phyloP scores from a whole-genome alignment of 2,888 invertebrate genomes.

The Dicroscelio sp. region DNA sequence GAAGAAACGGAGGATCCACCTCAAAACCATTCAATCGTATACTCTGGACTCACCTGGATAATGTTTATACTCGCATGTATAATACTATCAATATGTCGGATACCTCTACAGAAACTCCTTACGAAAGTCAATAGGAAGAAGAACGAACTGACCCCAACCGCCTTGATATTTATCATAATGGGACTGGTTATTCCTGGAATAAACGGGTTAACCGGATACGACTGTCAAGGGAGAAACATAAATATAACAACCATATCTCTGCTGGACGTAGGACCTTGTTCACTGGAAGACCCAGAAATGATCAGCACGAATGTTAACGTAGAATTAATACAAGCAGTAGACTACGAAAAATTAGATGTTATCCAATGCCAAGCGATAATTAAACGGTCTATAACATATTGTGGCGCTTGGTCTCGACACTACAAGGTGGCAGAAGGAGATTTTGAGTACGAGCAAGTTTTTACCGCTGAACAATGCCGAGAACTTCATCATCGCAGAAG shows the following conservation, averaged over 20 bases:
- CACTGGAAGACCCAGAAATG: not conserved
- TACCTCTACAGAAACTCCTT: too few relatives aligned
- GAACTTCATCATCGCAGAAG: not conserved
- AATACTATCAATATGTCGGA: too few relatives aligned
- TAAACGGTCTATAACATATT: not conserved
- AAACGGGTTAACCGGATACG: too few relatives aligned
- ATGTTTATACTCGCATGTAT: too few relatives aligned
- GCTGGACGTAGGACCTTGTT: not conserved
- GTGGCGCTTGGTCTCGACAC: not conserved
- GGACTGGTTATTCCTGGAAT: too few relatives aligned
- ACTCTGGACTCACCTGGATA: too few relatives aligned
- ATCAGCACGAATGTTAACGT: not conserved
- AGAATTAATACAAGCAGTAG: slow-evolving; percentile 1
- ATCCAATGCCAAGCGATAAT: slow-evolving; percentile 12
- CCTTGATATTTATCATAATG: too few relatives aligned
- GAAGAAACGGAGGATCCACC: too few relatives aligned
- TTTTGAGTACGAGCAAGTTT: not conserved
- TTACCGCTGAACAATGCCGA: not conserved
- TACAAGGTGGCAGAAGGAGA: not conserved
- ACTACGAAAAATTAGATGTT: not conserved
- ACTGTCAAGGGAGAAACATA: not conserved
- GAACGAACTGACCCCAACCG: too few relatives aligned
- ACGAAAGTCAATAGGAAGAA: too few relatives aligned
- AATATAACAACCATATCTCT: slow-evolving; percentile 10
- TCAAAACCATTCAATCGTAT: too few relatives aligned